phyloP scores from a whole-genome alignment of 2,113 vertebrate genomes.

The Cheilinus undulatus region DNA sequence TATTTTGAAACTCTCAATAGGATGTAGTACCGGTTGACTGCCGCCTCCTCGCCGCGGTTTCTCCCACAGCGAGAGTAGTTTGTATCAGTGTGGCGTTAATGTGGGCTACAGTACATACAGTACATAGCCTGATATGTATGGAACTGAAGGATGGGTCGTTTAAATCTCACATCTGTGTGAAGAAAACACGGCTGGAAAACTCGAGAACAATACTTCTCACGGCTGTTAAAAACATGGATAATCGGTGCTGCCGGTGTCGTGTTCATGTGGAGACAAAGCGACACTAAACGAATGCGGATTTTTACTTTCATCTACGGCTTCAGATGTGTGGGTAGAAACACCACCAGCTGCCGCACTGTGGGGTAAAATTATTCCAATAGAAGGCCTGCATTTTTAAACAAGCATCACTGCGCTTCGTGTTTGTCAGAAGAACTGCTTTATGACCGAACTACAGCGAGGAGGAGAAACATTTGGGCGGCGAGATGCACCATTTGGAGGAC shows the following conservation, averaged over 20 bases:
- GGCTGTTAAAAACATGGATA: not conserved
- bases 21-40: not conserved
- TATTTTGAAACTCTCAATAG: slow-evolving; percentile 38
- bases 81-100: slow-evolving; percentile 7
- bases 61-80: slow-evolving; percentile 21
- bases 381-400: not conserved
- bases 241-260: not conserved
- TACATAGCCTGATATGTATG: not conserved
- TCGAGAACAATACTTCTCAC: too few species aligned
- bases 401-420: too few species aligned
- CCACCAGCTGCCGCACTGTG: slow-evolving; percentile 16
- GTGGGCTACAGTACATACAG: not conserved
- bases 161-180: not conserved
- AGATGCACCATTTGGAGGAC: slow-evolving; percentile 22
- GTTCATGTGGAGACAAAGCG: slow-evolving; percentile 43
- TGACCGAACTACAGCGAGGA: not conserved
- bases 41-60: not conserved
- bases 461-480: slow-evolving; percentile 11
- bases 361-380: not conserved
- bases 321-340: slow-evolving; percentile 34
- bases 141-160: not conserved
- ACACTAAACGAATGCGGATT: slow-evolving; percentile 36
- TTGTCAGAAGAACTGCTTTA: not conserved
- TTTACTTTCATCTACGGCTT: slow-evolving; percentile 17
- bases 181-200: not conserved